Percentiles rank a stretch among this genome's conserved stretches.
These are phyloP conservation scores for Drymonia ruficornis DNA, from an alignment of 2,888 invertebrate genomes.

Conservation along the genomic window DNA sequence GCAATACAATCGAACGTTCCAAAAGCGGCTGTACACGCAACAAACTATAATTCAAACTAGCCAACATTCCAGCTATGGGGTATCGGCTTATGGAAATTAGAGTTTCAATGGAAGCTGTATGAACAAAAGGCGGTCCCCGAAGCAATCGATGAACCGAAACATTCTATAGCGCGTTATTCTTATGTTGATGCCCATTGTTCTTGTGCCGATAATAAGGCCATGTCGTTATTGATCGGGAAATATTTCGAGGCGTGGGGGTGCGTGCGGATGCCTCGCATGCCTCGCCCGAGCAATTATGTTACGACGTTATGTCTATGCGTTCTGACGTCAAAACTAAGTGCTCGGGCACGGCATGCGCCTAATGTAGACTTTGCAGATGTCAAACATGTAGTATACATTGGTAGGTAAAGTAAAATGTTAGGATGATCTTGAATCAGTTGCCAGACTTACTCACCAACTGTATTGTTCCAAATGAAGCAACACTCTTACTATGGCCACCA, in stretches of 20 bases:
- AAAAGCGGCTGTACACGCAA: constrained; percentile 1
- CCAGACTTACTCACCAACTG: too few species aligned
- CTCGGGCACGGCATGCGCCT: too few species aligned
- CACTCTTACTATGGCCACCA: too few species aligned
- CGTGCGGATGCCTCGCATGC: too few species aligned
- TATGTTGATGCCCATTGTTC: constrained; percentile 31
- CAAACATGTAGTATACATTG: too few species aligned
- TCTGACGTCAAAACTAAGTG: too few species aligned
- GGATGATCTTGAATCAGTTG: too few species aligned
- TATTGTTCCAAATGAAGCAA: too few species aligned
- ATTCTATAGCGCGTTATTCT: constrained; percentile 34
- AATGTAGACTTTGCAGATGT: too few species aligned
- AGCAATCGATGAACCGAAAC: constrained; percentile 47
- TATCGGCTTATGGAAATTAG: constrained; percentile 26
- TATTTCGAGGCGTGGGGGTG: constrained; percentile 23
- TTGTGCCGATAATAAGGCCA: constrained; percentile 30
- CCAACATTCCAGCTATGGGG: constrained; percentile 16
- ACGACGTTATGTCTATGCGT: too few species aligned
- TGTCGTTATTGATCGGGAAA: constrained; percentile 38
- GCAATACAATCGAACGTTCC: neutral
- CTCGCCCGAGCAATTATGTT: too few species aligned
- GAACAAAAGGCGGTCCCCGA: constrained; percentile 29
- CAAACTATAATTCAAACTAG: constrained; percentile 25
- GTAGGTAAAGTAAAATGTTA: too few species aligned
- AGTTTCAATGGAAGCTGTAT: constrained; percentile 36